A percentile compares a stretch with the other conserved stretches of the same genome.
Evolutionary conservation across 1,140 invertebrate species (phyloP).

Genomic region (Tetragnatha versicolor): DNA sequence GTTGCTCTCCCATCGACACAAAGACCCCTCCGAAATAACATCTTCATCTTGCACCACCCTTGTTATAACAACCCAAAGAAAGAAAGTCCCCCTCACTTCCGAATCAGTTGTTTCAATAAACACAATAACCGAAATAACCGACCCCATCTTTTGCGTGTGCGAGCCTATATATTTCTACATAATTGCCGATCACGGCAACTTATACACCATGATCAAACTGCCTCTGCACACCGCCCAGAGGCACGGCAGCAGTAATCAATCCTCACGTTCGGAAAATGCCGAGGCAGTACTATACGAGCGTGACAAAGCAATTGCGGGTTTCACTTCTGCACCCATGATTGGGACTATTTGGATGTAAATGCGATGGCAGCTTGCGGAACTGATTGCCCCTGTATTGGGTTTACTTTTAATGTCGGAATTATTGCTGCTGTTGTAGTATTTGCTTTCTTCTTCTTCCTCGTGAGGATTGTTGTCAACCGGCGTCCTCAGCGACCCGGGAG

Average conservation of each 20-base stretch:
- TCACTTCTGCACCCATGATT: constrained; percentile 27
- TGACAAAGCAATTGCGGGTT: constrained; percentile 40
- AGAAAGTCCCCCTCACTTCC: neutral
- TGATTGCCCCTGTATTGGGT: constrained; percentile 1
- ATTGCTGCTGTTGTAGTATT: constrained; percentile 3
- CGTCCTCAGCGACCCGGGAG: neutral
- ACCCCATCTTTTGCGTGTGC: too few relatives aligned
- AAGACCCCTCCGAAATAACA: too few relatives aligned
- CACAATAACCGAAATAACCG: too few relatives aligned
- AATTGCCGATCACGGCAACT: too few relatives aligned
- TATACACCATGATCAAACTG: too few relatives aligned
- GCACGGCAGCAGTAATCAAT: constrained; percentile 29
- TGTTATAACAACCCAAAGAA: neutral
- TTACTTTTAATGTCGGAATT: neutral
- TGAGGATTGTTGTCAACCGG: neutral
- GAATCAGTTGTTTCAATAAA: neutral
- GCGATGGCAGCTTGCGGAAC: constrained; percentile 17
- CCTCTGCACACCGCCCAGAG: constrained; percentile 21
- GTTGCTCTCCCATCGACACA: too few relatives aligned
- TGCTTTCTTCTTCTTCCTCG: neutral
- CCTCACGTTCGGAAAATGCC: neutral
- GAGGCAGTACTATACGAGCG: constrained; percentile 16
- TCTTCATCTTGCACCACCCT: too few relatives aligned
- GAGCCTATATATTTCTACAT: too few relatives aligned
- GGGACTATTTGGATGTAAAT: constrained; percentile 39